A percentile compares a stretch with the other conserved stretches of the same genome.
Evolutionary conservation across 2,888 invertebrate species (phyloP).

Genomic region (Atherix ibis): DNA sequence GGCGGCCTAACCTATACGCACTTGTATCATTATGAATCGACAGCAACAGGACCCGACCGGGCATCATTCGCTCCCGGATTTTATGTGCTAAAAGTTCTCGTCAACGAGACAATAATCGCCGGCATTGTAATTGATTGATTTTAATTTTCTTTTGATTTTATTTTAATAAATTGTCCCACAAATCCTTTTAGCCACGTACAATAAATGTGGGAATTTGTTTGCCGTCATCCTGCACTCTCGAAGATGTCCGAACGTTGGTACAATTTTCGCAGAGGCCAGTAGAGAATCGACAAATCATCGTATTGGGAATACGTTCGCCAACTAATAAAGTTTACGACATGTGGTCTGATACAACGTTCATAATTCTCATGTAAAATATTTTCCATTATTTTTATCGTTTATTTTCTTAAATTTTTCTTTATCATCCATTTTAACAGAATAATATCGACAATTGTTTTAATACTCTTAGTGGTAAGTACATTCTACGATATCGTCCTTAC

Average conservation of each 20-base stretch:
- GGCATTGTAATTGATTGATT: constrained; percentile 19
- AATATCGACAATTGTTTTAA: constrained; percentile 35
- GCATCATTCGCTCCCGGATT: constrained; percentile 55
- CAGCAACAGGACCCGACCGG: constrained; percentile 26
- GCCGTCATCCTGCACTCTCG: constrained; percentile 48
- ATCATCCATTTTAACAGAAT: constrained; percentile 31
- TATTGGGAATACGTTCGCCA: constrained; percentile 52
- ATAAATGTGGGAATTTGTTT: constrained; percentile 63
- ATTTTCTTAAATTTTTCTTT: not conserved
- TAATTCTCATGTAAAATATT: constrained; percentile 44
- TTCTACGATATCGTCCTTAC: constrained; percentile 45
- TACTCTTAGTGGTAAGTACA: constrained; percentile 49
- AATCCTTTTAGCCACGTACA: constrained; percentile 47
- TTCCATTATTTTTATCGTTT: not conserved
- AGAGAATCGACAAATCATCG: constrained; percentile 35
- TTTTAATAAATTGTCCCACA: constrained; percentile 1
- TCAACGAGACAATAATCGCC: constrained; percentile 33
- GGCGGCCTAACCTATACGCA: constrained; percentile 27
- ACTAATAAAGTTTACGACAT: constrained; percentile 48
- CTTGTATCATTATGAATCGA: constrained; percentile 21
- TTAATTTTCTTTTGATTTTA: constrained; percentile 1
- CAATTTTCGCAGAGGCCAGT: constrained; percentile 37
- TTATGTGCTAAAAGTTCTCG: constrained; percentile 43
- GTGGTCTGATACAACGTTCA: constrained; percentile 53
- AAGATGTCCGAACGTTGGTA: constrained; percentile 44